Evolutionary conservation across 37 sponge, comb jelly and placozoan genomes (phyloP).

Genomic region (Aphrocallistes beatrix): DNA sequence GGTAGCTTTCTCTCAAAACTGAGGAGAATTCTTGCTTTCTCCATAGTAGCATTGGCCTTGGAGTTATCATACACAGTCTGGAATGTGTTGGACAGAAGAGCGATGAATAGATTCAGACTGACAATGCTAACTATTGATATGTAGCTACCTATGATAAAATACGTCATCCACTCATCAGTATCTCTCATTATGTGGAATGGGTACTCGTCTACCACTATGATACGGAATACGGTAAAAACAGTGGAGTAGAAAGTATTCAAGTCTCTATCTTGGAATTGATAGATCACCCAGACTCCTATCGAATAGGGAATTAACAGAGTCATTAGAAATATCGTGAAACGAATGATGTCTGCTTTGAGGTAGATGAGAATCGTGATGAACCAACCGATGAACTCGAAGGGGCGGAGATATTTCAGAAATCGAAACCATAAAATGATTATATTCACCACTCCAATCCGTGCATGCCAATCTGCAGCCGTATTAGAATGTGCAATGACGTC

Average conservation of each 20-base stretch:
- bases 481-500: neutral
- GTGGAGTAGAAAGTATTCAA: neutral
- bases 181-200: neutral
- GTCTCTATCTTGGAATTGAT: neutral
- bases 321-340: neutral
- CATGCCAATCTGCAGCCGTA: neutral
- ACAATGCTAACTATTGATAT: neutral
- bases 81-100: neutral
- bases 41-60: neutral
- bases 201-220: neutral
- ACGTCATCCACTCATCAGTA: neutral
- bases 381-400: constrained; percentile 1
- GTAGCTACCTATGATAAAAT: neutral
- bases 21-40: neutral
- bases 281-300: neutral
- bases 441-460: neutral
- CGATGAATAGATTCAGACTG: constrained; percentile 6
- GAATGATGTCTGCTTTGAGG: neutral
- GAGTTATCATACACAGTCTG: constrained; percentile 1
- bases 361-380: neutral
- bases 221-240: neutral
- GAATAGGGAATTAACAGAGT: neutral
- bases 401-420: neutral
- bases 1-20: neutral
- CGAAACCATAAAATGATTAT: neutral